Evolutionary conservation across 2,113 vertebrate genomes (phyloP).

Genomic region (Haemorhous mexicanus): DNA sequence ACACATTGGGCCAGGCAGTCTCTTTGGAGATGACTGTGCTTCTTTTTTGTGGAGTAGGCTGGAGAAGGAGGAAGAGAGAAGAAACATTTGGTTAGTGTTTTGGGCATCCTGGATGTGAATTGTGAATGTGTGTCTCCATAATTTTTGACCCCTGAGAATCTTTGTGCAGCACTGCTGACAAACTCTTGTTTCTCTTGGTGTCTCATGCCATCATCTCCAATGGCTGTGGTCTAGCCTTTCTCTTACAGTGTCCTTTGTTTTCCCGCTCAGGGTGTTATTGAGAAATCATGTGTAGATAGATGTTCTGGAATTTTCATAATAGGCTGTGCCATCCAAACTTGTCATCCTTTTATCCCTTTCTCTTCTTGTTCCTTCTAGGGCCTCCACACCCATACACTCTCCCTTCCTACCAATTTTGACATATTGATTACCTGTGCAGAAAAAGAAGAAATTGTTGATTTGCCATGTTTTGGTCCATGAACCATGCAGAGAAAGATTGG

Average conservation of each 20-base stretch:
- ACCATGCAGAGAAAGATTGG: not conserved
- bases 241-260: not conserved
- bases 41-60: not conserved
- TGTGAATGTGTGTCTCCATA: not conserved
- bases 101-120: not conserved
- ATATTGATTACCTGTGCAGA: not conserved
- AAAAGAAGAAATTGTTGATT: not conserved
- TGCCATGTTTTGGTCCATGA: not conserved
- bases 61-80: not conserved
- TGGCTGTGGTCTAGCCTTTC: not conserved
- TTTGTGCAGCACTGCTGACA: not conserved
- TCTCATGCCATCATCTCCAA: not conserved
- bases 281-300: not conserved
- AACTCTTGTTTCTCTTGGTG: not conserved
- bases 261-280: not conserved
- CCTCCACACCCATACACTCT: not conserved
- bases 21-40: not conserved
- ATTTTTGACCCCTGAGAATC: rapidly evolving
- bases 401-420: not conserved
- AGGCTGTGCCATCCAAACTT: not conserved
- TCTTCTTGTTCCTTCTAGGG: not conserved
- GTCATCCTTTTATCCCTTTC: not conserved
- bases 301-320: not conserved
- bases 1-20: rapidly evolving
- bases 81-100: not conserved